These are phyloP conservation scores for Cydia strobilella DNA, from an alignment of 1,140 invertebrate genomes.

Conservation along the genomic window DNA sequence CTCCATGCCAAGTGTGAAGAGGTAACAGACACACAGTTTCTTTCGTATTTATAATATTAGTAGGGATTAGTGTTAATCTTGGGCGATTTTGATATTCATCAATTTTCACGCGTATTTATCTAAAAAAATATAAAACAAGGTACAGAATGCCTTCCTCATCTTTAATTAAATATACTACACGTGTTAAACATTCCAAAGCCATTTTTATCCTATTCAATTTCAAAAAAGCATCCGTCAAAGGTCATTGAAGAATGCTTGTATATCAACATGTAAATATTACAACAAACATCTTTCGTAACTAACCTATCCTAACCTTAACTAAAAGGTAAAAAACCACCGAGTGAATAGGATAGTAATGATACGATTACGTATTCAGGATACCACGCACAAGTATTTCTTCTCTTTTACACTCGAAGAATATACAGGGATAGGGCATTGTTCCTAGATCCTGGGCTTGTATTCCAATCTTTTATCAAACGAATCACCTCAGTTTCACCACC, in stretches of 20 bases:
- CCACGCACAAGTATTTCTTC: not conserved
- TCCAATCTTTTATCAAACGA: not conserved
- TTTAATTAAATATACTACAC: not conserved
- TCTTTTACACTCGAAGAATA: not conserved
- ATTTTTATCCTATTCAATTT: not conserved
- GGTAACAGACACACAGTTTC: no score
- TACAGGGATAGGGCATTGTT: not conserved
- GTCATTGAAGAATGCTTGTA: not conserved
- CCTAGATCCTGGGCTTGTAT: not conserved
- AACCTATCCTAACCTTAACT: not conserved
- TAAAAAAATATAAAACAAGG: no score
- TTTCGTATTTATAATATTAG: no score
- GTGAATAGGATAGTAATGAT: slow-evolving; percentile 25
- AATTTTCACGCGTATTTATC: no score
- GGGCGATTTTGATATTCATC: no score
- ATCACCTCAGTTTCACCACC: not conserved
- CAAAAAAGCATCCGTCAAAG: slow-evolving; percentile 15
- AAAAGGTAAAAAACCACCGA: slow-evolving; percentile 1
- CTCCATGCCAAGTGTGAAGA: no score
- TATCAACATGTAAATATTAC: slow-evolving; percentile 14
- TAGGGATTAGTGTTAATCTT: no score
- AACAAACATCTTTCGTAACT: slow-evolving; percentile 5
- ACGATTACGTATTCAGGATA: slow-evolving; percentile 10
- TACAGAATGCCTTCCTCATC: not conserved
- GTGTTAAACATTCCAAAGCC: not conserved